A percentile compares a stretch with the other conserved stretches of the same genome.
Evolutionary conservation across 2,888 invertebrate species (phyloP).

Genomic region (Cerceris rybyensis): DNA sequence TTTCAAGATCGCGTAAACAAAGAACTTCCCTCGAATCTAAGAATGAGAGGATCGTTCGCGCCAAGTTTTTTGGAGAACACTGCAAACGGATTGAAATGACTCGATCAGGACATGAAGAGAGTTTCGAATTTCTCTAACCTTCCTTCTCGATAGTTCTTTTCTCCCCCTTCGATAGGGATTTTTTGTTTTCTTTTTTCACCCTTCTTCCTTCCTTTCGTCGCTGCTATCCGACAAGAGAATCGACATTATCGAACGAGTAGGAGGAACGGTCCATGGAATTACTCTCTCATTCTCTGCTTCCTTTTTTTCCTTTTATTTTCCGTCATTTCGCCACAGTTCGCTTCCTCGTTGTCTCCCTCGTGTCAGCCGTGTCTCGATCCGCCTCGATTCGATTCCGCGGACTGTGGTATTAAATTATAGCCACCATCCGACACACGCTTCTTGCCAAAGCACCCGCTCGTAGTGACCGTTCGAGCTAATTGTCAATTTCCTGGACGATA

Average conservation of each 20-base stretch:
- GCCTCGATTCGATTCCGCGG: slow-evolving; percentile 30
- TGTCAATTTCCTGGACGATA: slow-evolving; percentile 57
- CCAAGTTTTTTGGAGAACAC: too few species aligned
- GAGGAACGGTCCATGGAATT: slow-evolving; percentile 42
- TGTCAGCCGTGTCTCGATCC: not conserved
- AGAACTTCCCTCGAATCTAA: too few species aligned
- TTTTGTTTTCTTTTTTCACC: too few species aligned
- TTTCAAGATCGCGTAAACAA: too few species aligned
- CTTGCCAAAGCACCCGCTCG: slow-evolving; percentile 47
- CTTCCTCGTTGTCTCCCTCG: not conserved
- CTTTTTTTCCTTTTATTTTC: not conserved
- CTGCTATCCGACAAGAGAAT: slow-evolving; percentile 23
- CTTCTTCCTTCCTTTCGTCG: not conserved
- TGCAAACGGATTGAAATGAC: not conserved
- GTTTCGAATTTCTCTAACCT: slow-evolving; percentile 8
- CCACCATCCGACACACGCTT: slow-evolving; percentile 45
- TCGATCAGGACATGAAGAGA: not conserved
- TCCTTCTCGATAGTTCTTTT: not conserved
- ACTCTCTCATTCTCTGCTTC: slow-evolving; percentile 26
- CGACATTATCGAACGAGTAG: slow-evolving; percentile 35
- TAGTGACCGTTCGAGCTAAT: slow-evolving; percentile 53
- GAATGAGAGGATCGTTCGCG: too few species aligned
- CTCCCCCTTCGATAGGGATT: too few species aligned
- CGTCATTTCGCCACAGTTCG: not conserved
- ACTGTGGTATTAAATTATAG: slow-evolving; percentile 57